phyloP scores from a whole-genome alignment of 2,113 vertebrate genomes.

The Chunga burmeisteri region DNA sequence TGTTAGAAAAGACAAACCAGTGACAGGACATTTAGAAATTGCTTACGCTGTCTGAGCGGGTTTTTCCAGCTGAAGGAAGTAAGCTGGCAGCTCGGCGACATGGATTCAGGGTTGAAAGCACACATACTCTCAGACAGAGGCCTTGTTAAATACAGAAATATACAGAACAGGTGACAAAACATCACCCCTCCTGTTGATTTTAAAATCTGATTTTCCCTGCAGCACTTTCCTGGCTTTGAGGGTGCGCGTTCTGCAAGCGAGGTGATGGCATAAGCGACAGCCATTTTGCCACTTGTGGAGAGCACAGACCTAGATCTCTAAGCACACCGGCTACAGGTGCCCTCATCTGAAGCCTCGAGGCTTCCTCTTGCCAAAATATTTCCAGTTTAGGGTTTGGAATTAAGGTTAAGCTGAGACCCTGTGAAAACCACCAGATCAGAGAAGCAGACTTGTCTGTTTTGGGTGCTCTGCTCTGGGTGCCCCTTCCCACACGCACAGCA shows the following conservation, averaged over 20 bases:
- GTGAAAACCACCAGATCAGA: not conserved
- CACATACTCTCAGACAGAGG: not conserved
- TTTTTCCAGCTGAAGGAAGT: not conserved
- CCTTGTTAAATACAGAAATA: not conserved
- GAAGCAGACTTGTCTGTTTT: not conserved
- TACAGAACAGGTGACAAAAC: not conserved
- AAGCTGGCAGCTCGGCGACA: not conserved
- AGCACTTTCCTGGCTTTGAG: not conserved
- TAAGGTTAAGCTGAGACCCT: not conserved
- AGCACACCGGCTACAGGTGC: fast-evolving
- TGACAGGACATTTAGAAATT: fast-evolving
- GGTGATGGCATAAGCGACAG: fast-evolving
- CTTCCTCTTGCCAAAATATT: not conserved
- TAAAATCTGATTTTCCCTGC: not conserved
- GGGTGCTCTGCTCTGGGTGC: not conserved
- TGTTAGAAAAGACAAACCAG: not conserved
- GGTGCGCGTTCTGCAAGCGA: no score
- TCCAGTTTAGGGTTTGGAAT: not conserved
- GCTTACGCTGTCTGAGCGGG: not conserved
- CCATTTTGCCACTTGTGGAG: fast-evolving
- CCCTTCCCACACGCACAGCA: fast-evolving
- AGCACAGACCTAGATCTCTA: not conserved
- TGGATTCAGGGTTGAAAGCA: not conserved
- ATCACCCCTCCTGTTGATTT: fast-evolving
- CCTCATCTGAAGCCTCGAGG: fast-evolving